These are phyloP conservation scores for Zosterops lateralis DNA, from an alignment of 2,113 vertebrate genomes.

Conservation along the genomic window DNA sequence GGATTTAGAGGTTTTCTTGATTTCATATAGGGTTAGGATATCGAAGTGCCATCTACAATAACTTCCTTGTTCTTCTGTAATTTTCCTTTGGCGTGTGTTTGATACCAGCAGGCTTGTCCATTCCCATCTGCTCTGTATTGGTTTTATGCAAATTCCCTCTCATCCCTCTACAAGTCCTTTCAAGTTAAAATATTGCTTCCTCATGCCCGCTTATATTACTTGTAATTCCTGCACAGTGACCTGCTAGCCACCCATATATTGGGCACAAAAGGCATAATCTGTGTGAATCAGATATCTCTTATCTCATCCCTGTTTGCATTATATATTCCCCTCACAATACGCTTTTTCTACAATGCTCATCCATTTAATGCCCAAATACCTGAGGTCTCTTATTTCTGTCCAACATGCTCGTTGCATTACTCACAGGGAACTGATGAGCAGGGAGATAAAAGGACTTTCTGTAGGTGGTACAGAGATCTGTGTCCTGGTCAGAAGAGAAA, in stretches of 20 bases:
- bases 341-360: conserved; percentile 20
- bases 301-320: conserved; percentile 58
- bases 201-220: conserved; percentile 50
- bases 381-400: conserved; percentile 25
- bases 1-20: conserved; percentile 34
- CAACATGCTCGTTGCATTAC: neutral
- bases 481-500: neutral
- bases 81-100: conserved; percentile 45
- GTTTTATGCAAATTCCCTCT: conserved; percentile 66
- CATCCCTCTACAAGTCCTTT: conserved; percentile 64
- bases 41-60: conserved; percentile 30
- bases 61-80: conserved; percentile 65
- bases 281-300: conserved; percentile 58
- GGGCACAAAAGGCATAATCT: conserved; percentile 54
- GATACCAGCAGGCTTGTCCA: conserved; percentile 55
- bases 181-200: conserved; percentile 60
- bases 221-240: conserved; percentile 46
- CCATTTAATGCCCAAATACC: conserved; percentile 40
- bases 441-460: conserved; percentile 21
- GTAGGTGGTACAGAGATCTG: neutral
- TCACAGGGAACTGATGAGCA: neutral
- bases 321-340: neutral
- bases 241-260: conserved; percentile 46
- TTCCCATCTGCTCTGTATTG: conserved; percentile 55
- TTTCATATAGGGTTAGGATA: conserved; percentile 19